Percentiles rank a stretch among this genome's conserved stretches.
Conservation (phyloP, 2,113 vertebrate species). For the Gopherus evgoodei region DNA sequence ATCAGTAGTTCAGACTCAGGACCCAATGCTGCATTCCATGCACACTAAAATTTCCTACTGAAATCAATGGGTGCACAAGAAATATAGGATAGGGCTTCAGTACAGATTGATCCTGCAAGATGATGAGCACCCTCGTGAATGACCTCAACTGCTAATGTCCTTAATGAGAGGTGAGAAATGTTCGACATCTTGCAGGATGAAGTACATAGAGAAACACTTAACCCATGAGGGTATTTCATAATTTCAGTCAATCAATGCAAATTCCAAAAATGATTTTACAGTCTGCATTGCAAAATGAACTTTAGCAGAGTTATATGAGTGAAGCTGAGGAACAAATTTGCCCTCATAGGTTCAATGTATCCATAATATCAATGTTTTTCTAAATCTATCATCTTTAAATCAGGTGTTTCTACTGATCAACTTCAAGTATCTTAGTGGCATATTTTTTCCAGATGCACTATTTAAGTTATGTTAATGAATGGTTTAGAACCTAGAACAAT, state of each 20-base stretch:
- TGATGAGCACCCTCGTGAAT: background rate
- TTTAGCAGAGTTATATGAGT: background rate
- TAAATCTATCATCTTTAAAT: conserved; percentile 31
- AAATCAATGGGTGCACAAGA: background rate
- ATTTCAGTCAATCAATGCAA: background rate
- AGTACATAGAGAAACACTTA: background rate
- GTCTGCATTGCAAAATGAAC: background rate
- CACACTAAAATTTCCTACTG: background rate
- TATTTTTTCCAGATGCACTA: conserved; percentile 1
- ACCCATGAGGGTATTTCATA: background rate
- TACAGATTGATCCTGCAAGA: background rate
- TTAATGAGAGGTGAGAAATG: background rate
- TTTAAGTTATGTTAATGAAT: conserved; percentile 24
- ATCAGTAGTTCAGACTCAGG: background rate
- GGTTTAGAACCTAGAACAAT: conserved; percentile 39
- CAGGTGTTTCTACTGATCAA: conserved; percentile 50
- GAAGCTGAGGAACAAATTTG: background rate
- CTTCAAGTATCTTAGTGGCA: conserved; percentile 15
- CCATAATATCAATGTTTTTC: conserved; percentile 12
- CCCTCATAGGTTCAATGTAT: background rate
- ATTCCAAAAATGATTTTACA: background rate
- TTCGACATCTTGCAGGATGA: background rate
- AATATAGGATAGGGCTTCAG: background rate
- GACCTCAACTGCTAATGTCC: rapidly evolving
- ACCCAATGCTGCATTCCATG: rapidly evolving